phyloP scores from a whole-genome alignment of 2,113 vertebrate species.

The Smithornis capensis region DNA sequence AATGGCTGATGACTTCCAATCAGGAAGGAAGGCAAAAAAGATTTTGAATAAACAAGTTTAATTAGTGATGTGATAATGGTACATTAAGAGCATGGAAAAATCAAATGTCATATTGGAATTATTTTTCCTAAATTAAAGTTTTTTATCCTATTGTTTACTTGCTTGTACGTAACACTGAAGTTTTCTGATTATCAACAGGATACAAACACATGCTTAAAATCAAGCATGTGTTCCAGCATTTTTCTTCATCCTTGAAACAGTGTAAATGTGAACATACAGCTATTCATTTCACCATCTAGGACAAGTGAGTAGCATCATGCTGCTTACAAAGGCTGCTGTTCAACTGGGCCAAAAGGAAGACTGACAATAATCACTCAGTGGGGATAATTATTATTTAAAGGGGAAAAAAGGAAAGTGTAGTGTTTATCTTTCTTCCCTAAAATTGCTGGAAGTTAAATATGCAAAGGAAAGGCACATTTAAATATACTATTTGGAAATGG shows the following conservation, averaged over 20 bases:
- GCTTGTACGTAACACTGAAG: neutral
- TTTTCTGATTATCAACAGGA: neutral
- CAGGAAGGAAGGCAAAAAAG: neutral
- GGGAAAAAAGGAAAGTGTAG: neutral
- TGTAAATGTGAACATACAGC: neutral
- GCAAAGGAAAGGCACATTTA: neutral
- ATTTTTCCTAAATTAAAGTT: neutral
- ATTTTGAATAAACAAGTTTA: constrained; percentile 5
- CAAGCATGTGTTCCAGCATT: neutral
- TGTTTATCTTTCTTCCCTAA: neutral
- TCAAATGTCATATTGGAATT: neutral
- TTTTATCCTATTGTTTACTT: neutral
- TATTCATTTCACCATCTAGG: neutral
- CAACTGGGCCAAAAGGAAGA: neutral
- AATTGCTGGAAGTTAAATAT: neutral
- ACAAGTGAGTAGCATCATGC: neutral
- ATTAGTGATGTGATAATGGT: neutral
- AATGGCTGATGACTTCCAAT: neutral
- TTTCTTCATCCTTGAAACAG: neutral
- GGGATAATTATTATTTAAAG: neutral
- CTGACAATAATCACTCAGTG: neutral
- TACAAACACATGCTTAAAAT: neutral
- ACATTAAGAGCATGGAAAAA: neutral
- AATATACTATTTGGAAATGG: neutral
- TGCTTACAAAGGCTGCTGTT: neutral